Evolutionary conservation across 2,113 vertebrate genomes (phyloP), one percentile per base, ranked within the genome.

Genomic region (Electrona antarctica): DNA sequence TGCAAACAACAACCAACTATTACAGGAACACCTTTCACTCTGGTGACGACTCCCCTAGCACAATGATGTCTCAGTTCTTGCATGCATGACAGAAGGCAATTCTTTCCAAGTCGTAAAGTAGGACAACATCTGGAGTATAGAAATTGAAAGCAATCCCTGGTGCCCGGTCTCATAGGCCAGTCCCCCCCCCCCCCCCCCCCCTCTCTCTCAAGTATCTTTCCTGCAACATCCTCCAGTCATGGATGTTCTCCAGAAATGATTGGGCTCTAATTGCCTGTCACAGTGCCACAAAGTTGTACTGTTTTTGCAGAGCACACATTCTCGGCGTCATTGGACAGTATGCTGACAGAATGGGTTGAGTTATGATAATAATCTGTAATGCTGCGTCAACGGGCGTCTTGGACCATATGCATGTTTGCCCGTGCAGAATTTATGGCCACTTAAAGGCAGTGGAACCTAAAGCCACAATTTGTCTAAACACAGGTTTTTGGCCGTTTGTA

Each of bases 101-200:
- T 3, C 67, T 60, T 55, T 61, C 33, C 59, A 58, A 85, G 77
- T 60, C 59, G 69, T 47, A 76, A 88, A 85, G 77, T 81, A 81
- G 82, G 80, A 79, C 77, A 84, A 76, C 87, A 81, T 80, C 85
- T 83, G 82, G 79, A 78, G 71, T 41, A 33, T 3, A 59, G 49
- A 78, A 72, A 64, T 21, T 21, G 74, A 62, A 55, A 70, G 58
- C 13, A 5, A 28, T 60, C 66, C 41, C 51, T 4, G 28, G 54
- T 49, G 64, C 69, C 65, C 73, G 68, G 76, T 80, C 69, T 67
- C 58, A 51, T 58, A 78, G 71, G 65, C 49, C 68, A 28, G 6
- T 14, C 69, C 11, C 63, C 13, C 12, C n/a, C 54, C n/a, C 54
- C 6, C 50, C 54, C 7, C 50, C 7, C 50, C 4, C 50, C 4